phyloP scores from a whole-genome alignment of 2,797 vertebrate genomes.

The Ctenochaetus hawaiiensis region DNA sequence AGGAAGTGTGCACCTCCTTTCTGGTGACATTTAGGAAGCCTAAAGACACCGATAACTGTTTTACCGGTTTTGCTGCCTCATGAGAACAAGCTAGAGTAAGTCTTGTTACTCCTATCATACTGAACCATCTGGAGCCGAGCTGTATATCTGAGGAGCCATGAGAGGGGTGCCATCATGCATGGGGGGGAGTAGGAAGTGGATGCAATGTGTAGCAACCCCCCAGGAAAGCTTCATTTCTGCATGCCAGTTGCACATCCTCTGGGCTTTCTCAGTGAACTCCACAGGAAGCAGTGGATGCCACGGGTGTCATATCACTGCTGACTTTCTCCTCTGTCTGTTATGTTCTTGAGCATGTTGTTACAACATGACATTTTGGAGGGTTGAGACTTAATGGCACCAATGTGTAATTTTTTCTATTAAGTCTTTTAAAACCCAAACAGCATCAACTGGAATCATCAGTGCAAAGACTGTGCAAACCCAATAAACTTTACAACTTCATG shows the following conservation, averaged over 20 bases:
- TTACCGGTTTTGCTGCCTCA: conserved; percentile 39
- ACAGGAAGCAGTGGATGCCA: conserved; percentile 79
- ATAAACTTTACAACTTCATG: background rate
- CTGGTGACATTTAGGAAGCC: conserved; percentile 46
- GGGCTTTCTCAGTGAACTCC: conserved; percentile 68
- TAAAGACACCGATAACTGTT: conserved; percentile 42
- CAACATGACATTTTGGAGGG: background rate
- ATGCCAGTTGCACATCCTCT: conserved; percentile 81
- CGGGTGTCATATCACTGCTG: conserved; percentile 37
- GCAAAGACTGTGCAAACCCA: background rate
- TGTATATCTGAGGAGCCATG: conserved; percentile 79
- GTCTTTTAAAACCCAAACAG: background rate
- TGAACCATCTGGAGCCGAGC: conserved; percentile 89
- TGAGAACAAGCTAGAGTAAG: conserved; percentile 48
- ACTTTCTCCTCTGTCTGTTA: conserved; percentile 35
- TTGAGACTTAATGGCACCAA: background rate
- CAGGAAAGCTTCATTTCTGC: conserved; percentile 75
- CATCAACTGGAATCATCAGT: background rate
- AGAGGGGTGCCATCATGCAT: conserved; percentile 49
- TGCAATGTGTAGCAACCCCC: conserved; percentile 72
- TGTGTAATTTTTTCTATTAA: background rate
- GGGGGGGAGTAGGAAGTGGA: conserved; percentile 63
- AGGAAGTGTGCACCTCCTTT: background rate
- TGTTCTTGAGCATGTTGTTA: background rate
- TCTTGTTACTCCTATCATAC: conserved; percentile 85